Conservation (phyloP, 2,797 vertebrate species). For the Sebastes taczanowskii region DNA sequence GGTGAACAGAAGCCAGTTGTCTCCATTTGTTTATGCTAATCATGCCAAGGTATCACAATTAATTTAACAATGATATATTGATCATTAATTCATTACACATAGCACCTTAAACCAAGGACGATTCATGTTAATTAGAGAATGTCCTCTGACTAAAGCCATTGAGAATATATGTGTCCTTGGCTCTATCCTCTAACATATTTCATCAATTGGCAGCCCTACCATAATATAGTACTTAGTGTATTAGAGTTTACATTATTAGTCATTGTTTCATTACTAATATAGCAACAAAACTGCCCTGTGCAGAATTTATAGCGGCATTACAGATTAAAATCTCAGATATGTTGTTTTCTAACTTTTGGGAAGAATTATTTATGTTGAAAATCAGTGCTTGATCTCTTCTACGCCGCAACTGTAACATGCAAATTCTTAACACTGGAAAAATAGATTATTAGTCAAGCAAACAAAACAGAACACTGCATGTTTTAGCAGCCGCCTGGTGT, state of each 20-base stretch:
- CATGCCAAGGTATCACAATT: constrained; percentile 22
- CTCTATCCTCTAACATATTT: background rate
- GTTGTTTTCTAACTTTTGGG: background rate
- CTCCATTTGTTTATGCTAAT: constrained; percentile 42
- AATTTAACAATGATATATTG: constrained; percentile 29
- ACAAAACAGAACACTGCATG: background rate
- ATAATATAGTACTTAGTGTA: background rate
- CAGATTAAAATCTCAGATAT: background rate
- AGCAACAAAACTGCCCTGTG: background rate
- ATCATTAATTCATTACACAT: constrained; percentile 27
- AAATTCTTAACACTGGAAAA: background rate
- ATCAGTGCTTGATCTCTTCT: background rate
- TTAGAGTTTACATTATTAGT: background rate
- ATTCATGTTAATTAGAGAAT: constrained; percentile 17
- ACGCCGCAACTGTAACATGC: background rate
- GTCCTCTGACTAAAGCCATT: constrained; percentile 8
- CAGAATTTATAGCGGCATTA: background rate
- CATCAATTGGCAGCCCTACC: background rate
- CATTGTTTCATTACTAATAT: background rate
- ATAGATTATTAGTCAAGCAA: background rate
- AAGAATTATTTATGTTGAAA: background rate
- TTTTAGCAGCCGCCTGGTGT: background rate
- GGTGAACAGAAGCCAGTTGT: constrained; percentile 31
- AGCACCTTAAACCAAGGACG: constrained; percentile 7
- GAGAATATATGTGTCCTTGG: background rate